These are phyloP conservation scores for Eupeodes corollae DNA, from an alignment of 1,140 invertebrate genomes.

Conservation along the genomic window DNA sequence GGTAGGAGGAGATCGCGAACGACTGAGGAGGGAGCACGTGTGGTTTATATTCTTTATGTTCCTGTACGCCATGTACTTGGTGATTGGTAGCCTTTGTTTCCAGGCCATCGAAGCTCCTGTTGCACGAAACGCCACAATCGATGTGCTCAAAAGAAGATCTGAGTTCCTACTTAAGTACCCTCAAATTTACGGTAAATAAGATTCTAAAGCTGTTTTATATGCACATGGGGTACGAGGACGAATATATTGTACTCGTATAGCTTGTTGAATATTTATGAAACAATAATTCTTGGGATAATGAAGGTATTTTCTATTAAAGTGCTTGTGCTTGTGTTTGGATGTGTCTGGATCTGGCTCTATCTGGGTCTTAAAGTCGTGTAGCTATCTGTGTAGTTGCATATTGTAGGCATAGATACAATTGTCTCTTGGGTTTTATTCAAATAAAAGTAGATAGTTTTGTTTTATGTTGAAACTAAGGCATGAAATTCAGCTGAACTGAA, in stretches of 20 bases:
- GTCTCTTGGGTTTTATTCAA: no score
- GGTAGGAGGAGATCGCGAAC: background rate
- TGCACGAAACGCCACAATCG: constrained; percentile 45
- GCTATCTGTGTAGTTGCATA: no score
- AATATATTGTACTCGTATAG: no score
- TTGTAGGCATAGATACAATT: no score
- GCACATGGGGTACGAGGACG: no score
- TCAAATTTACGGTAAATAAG: constrained; percentile 42
- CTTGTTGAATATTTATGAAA: no score
- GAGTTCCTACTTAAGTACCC: constrained; percentile 47
- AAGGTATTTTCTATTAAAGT: constrained; percentile 7
- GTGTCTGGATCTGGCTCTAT: no score
- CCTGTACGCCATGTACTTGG: constrained; percentile 59
- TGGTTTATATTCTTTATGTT: constrained; percentile 39
- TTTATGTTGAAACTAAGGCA: no score
- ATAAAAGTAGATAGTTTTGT: no score
- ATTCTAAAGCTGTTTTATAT: background rate
- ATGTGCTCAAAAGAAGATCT: constrained; percentile 42
- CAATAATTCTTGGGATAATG: no score
- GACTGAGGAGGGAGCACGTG: background rate
- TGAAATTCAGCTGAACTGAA: no score
- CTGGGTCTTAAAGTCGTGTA: no score
- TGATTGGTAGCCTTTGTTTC: constrained; percentile 64
- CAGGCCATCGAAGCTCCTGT: constrained; percentile 59
- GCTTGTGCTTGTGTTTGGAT: background rate